Evolutionary conservation across 2,113 vertebrate genomes (phyloP), one percentile per base, ranked within the genome.

Genomic region (Brachyhypopomus gauderio): DNA sequence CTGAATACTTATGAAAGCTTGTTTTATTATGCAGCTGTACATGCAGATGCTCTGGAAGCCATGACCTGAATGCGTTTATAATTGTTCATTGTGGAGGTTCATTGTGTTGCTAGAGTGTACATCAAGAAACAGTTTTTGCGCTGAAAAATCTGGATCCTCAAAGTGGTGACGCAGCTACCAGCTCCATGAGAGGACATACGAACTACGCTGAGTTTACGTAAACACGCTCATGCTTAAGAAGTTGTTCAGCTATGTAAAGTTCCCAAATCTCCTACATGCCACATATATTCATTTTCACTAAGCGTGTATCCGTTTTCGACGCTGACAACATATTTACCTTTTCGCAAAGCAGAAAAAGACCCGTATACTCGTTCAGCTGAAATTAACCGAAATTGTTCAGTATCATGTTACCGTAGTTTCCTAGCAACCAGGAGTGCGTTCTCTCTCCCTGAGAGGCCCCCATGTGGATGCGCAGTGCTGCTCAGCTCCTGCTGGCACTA

Each of bases 321-420:
- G 19, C 59, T 5, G 19, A 67, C 41, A 56, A 38, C n/a, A 14
- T 70, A 34, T 34, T 20, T n/a, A 5, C 20, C 22, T 4, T 48
- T 63, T 52, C 20, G 52, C 17, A 69, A 78, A 64, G 34, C 9
- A 70, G 64, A 41, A 41, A 36, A 59, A 38, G 66, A 59, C 11
- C 55, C 36, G 63, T 36, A 36, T 71, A 30, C 59, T 20, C 70
- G 41, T 25, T 22, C 63, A 30, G 20, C 19, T 60, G 34, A 79
- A 70, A 59, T 38, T 38, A 22, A 20, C 48, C 23, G 17, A 60
- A 23, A 17, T 52, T 41, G 36, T 34, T n/a, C 22, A 62, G 77
- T n/a, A 19, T 79, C 56, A 3, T 36, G 22, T 79, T 79, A 79
- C 77, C 72, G 17, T 62, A 72, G 67, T 71, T 34, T 70, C 41